Evolutionary conservation across 2,113 vertebrate species (phyloP).

Genomic region (Platycercus adscitus): DNA sequence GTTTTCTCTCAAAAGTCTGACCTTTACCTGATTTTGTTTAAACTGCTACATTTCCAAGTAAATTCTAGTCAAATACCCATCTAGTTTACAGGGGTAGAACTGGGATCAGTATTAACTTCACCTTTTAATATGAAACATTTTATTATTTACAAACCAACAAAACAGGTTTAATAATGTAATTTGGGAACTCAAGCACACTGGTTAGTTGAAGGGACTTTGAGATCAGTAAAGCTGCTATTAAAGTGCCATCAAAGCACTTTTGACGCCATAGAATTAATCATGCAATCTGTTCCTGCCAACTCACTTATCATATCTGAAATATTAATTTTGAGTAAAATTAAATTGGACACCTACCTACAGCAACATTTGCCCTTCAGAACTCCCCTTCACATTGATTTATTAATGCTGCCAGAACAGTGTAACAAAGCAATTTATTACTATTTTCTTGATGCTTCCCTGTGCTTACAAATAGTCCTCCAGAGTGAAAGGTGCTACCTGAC

Average conservation of each 20-base stretch:
- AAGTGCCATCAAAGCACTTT: slow-evolving; percentile 82
- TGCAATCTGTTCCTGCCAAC: slow-evolving; percentile 83
- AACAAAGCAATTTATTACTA: slow-evolving; percentile 79
- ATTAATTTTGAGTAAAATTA: slow-evolving; percentile 88
- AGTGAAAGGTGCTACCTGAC: slow-evolving; percentile 77
- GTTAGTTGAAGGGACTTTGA: slow-evolving; percentile 69
- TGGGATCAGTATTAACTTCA: neutral
- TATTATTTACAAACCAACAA: slow-evolving; percentile 57
- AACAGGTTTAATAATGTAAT: slow-evolving; percentile 64
- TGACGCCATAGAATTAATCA: slow-evolving; percentile 82
- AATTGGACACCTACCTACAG: slow-evolving; percentile 84
- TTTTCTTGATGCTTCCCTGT: slow-evolving; percentile 77
- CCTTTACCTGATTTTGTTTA: neutral
- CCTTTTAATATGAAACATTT: slow-evolving; percentile 32
- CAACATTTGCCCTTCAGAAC: slow-evolving; percentile 86
- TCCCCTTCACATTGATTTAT: slow-evolving; percentile 86
- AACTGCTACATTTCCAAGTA: neutral
- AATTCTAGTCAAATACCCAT: neutral
- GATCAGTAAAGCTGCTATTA: slow-evolving; percentile 77
- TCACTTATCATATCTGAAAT: slow-evolving; percentile 86
- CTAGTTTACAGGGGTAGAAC: neutral
- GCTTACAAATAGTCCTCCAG: slow-evolving; percentile 78
- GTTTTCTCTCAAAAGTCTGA: neutral
- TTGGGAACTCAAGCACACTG: slow-evolving; percentile 51
- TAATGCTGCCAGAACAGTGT: slow-evolving; percentile 80